These are phyloP conservation scores for Nebria brevicollis DNA, from an alignment of 2,888 invertebrate species.

Conservation along the genomic window DNA sequence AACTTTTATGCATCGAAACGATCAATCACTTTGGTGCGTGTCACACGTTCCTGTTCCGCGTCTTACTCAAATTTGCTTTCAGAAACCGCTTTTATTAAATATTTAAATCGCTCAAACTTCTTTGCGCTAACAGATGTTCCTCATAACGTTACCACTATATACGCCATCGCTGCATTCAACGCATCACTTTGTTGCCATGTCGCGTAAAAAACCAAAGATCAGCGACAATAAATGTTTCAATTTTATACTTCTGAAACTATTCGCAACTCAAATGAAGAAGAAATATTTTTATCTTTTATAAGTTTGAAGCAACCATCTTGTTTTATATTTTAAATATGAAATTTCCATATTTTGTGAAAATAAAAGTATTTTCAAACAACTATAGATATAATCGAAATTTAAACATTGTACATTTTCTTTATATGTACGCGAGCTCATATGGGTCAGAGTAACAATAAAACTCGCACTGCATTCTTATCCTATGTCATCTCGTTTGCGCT, in stretches of 20 bases:
- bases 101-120: constrained; percentile 39
- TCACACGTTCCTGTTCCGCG: constrained; percentile 2
- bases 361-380: no score
- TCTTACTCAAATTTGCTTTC: constrained; percentile 29
- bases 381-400: no score
- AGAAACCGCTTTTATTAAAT: constrained; percentile 41
- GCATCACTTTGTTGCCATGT: not conserved
- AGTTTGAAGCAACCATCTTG: not conserved
- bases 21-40: constrained; percentile 12
- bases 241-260: not conserved
- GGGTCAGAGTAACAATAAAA: no score
- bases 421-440: no score
- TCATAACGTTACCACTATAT: not conserved
- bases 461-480: no score
- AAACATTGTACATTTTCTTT: no score
- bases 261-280: not conserved
- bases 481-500: no score
- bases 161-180: not conserved
- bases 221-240: not conserved
- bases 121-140: constrained; percentile 31
- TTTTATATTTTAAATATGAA: not conserved
- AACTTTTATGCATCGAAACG: constrained; percentile 11
- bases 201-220: not conserved
- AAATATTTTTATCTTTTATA: not conserved
- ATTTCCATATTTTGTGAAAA: no score